Evolutionary conservation across 2,888 invertebrate species (phyloP).

Genomic region (Phragmatobia fuliginosa): DNA sequence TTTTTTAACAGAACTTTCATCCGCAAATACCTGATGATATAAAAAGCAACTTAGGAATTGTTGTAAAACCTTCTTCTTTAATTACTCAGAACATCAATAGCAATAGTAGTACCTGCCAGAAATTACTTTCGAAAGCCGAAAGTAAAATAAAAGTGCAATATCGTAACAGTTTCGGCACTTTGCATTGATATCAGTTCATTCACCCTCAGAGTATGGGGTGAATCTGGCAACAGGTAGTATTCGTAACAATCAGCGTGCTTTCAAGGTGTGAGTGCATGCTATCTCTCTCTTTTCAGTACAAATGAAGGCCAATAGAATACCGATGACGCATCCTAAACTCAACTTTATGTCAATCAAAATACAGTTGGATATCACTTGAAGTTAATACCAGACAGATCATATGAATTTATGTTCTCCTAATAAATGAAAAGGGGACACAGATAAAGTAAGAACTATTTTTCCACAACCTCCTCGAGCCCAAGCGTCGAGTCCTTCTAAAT

Average conservation of each 20-base stretch:
- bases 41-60: too few species aligned
- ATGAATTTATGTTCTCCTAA: constrained; percentile 35
- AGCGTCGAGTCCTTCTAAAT: background rate
- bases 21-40: too few species aligned
- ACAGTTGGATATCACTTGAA: constrained; percentile 14
- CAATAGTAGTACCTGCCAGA: too few species aligned
- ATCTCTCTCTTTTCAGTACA: constrained; percentile 11
- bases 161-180: background rate
- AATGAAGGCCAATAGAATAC: background rate
- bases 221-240: constrained; percentile 15
- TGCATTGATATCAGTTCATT: constrained; percentile 11
- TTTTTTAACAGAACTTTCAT: too few species aligned
- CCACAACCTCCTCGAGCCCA: constrained; percentile 6
- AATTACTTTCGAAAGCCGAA: background rate
- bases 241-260: background rate
- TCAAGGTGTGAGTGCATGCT: constrained; percentile 13
- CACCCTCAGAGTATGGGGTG: constrained; percentile 5
- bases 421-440: constrained; percentile 35
- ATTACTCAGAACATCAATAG: too few species aligned
- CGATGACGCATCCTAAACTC: constrained; percentile 4
- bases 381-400: background rate
- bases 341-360: constrained; percentile 8
- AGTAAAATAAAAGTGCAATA: background rate
- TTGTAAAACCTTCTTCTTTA: too few species aligned
- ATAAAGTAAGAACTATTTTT: constrained; percentile 39